Evolutionary conservation across 2,797 vertebrate species (phyloP), one percentile per base, ranked within the genome.

Genomic region (Rallus crepitans): DNA sequence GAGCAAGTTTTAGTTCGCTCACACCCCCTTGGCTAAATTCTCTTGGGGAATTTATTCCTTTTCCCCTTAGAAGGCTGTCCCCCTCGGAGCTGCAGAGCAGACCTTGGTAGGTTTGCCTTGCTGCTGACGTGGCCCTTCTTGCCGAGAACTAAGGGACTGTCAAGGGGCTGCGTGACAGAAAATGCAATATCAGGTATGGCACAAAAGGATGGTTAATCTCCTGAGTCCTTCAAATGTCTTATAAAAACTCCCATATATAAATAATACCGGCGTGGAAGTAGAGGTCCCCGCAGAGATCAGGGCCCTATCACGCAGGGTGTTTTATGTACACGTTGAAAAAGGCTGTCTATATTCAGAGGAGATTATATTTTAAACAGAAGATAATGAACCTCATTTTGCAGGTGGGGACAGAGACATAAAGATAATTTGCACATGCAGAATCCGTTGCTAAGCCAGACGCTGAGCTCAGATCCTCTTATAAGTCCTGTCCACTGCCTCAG

Each of bases 321-420:
- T 96, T 91, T 87, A 89, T 90, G 93, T 10, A 24, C 33, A 9
- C 3, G n/a, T 14, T 59, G 85, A 9, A 73, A 87, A 70, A 63
- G 78, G 65, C 82, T 40, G 57, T 70, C 89, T 59, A 19, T 48
- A 60, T 52, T 87, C 89, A 70, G 82, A 70, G 86, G 91, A 77
- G 93, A 80, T 87, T 73, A 82, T 91, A 85, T 91, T 94, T 94
- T 63, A 87, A 92, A 87, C 75, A 92, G 82, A 13, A 93, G 94
- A 96, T 93, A 94, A 96, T 91, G 82, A 93, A 91, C 65, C 89
- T 93, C 89, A 94, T 94, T 92, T 82, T 91, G 93, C 93, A 94
- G 95, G 89, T 92, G 93, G 86, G 93, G 82, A 87, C 75, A 75
- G 81, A 83, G 77, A 55, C 79, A 93, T 78, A 87, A 90, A 92